A percentile compares a stretch with the other conserved stretches of the same genome.
Conservation (phyloP, 2,797 vertebrate genomes). For the Denticeps clupeoides region DNA sequence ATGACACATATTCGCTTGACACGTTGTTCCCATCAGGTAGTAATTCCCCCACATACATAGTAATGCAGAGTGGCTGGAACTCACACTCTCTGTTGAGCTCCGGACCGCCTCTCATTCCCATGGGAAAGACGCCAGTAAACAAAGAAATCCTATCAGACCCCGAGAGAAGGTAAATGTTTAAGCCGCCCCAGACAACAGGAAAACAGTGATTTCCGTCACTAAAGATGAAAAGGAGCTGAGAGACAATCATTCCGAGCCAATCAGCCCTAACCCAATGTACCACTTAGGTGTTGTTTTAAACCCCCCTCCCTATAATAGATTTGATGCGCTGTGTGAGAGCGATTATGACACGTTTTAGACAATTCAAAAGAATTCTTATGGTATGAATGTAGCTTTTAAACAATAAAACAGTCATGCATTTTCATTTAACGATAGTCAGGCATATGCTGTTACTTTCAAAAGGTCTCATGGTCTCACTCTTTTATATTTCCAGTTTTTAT, state of each 20-base stretch:
- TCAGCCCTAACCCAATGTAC: conserved; percentile 58
- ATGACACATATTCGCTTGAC: no score
- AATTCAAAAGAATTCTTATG: no score
- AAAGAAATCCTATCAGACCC: conserved; percentile 49
- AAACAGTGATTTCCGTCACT: conserved; percentile 54
- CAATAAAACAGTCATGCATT: no score
- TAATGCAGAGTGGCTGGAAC: conserved; percentile 36
- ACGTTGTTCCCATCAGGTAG: no score
- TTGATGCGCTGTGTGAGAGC: no score
- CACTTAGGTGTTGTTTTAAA: conserved; percentile 56
- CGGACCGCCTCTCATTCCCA: conserved; percentile 43
- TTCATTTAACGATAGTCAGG: no score
- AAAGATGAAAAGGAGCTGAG: conserved; percentile 52
- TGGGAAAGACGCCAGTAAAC: conserved; percentile 48
- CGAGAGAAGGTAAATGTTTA: conserved; percentile 48
- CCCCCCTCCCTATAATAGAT: conserved; percentile 33
- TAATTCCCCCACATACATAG: no score
- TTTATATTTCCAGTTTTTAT: no score
- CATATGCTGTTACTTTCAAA: no score
- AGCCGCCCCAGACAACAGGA: conserved; percentile 54
- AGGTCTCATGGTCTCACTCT: no score
- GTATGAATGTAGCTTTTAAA: no score
- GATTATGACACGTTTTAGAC: no score
- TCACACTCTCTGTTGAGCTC: conserved; percentile 28
- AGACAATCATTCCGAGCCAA: conserved; percentile 48